Base-by-base conservation (phyloP, 2,113 vertebrate genomes). In the Eleginops maclovinus region DNA sequence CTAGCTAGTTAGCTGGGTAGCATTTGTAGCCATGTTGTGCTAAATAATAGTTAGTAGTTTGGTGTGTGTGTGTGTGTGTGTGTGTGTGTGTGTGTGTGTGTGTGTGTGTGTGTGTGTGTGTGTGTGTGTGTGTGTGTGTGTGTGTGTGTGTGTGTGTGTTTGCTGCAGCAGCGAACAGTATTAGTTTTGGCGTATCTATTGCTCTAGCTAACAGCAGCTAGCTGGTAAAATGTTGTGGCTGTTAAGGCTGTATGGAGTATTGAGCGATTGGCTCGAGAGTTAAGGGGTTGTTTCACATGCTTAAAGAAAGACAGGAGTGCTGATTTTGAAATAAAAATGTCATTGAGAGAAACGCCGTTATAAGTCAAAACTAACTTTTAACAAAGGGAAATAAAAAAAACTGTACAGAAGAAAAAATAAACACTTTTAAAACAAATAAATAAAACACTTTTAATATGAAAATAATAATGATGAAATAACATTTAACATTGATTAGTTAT, bases 391-490 rank as follows among this genome's bases (percentile, higher is more conserved):
- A 53, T 26, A 16, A 28, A 51, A 47, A 4, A 10, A 13, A 1
- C 17, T 66, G 47, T n/a, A 63, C 43, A 55, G 6, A 60, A 26
- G 19, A 14, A 66, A 60, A 56, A 65, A 58, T 36, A 36, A 36
- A 36, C 31, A 36, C 31, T 36, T 36, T 36, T 7, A 19, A 43
- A n/a, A 9, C 0, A 36, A 55, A 56, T 49, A 49, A 66, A 53
- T 43, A 67, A 49, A 76, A 84, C 26, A 41, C 31, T 31, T 21
- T 40, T 46, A 19, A 49, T 67, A n/a, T 40, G 12, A 40, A 51
- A 66, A 68, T 36, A 71, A 54, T 12, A 64, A 41, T 40, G 16
- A 43, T 61, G 24, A 49, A 47, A 61, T 43, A 50, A 26, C 15
- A 73, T 59, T 53, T 8, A 40, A 51, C 7, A 14, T 36, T 24